Evolutionary conservation across 2,113 vertebrate genomes (phyloP).

Genomic region (Dromiciops gliroides): DNA sequence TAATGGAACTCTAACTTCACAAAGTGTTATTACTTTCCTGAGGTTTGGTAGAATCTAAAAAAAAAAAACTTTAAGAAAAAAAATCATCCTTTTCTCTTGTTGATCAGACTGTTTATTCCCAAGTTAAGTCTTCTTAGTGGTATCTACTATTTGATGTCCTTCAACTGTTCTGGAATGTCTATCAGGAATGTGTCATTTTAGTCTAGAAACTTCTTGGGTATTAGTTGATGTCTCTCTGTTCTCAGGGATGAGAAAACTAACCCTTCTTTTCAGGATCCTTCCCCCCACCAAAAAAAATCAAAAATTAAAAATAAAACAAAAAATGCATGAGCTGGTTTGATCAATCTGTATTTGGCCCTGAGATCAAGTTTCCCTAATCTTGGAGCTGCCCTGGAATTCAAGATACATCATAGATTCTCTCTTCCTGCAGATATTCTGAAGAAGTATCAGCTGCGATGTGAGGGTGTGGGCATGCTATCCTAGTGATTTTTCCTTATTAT

Average conservation of each 20-base stretch:
- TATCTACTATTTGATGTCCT: not conserved
- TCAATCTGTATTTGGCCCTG: not conserved
- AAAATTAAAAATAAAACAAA: not conserved
- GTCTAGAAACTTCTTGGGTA: not conserved
- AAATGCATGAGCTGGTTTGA: not conserved
- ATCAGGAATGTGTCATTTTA: not conserved
- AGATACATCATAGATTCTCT: not conserved
- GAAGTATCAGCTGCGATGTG: not conserved
- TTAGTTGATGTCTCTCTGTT: not conserved
- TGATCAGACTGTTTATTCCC: not conserved
- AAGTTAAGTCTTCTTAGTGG: not conserved
- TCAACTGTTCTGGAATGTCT: not conserved
- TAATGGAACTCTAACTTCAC: not conserved
- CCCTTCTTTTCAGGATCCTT: not conserved
- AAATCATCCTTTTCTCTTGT: not conserved
- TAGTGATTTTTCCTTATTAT: not conserved
- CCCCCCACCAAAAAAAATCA: not conserved
- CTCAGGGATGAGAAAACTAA: not conserved
- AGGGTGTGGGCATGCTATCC: not conserved
- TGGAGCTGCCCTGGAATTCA: not conserved
- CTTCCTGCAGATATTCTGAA: not conserved
- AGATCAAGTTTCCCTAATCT: not conserved
- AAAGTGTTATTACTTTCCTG: not conserved
- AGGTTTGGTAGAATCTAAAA: not conserved
- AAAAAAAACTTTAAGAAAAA: too few relatives aligned